Base-by-base conservation (phyloP, 2,888 invertebrate genomes). In the Tachina grossa region DNA sequence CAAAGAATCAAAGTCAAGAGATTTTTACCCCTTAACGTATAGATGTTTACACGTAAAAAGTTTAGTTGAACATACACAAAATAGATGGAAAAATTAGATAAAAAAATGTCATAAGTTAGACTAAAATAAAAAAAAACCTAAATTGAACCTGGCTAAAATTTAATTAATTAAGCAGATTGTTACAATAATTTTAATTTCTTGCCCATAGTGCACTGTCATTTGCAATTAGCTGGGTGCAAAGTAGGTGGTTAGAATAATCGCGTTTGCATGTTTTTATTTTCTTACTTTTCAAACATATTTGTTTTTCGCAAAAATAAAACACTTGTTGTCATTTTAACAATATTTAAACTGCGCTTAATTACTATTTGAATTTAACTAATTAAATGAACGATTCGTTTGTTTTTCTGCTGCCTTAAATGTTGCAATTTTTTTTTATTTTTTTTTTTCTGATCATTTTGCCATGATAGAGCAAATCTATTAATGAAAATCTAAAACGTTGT, bases 341-440 rank as follows among this genome's bases (percentile, higher is more conserved):
- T 83, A 80, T 83, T 83, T 85, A 85, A 83, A 85, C 85, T 83
- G 75, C 76, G 76, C 83, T 85, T 85, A 85, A 85, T 85, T 85
- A 47, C 79, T 76, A 72, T 85, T 79, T 76, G 79, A 80, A 76
- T 77, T 83, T 76, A 63, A 68, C 76, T 85, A 85, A 85, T 85
- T 83, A 79, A 85, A 83, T 76, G 83, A 85, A 83, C 85, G 83
- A 71, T 75, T 72, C 66, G 63, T 83, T 83, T 72, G 71, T 66
- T 77, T 77, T 59, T 22, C 71, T 66, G 65, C 53, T 55, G 22
- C 47, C 63, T 77, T 72, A 72, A 79, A 72, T 65, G 53, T 72
- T 81, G 59, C 31, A 10, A 47, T 43, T 85, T 59, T 85, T 59
- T 68, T 59, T 74, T 31, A 31, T 4, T 4, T 31, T 31, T 31